Evolutionary conservation across 1,140 invertebrate species (phyloP), one percentile per base, ranked within the genome.

Genomic region (Drosophila suzukii): DNA sequence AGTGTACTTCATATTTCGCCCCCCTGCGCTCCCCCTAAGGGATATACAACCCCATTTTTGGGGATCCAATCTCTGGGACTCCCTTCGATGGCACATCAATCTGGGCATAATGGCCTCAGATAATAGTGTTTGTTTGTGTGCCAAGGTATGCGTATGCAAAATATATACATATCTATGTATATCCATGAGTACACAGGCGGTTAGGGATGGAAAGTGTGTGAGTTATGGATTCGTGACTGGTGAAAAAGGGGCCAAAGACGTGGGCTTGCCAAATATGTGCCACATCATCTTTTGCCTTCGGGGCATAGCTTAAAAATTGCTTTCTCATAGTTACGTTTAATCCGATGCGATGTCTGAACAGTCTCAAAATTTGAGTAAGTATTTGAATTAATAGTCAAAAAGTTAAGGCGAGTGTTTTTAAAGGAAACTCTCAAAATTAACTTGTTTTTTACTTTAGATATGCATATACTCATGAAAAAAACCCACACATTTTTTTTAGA

Each of bases 41-140:
- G 49, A 17, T 50, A 50, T 11, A n/a, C 34, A 24, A 20, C 27
- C 39, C 46, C 30, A 20, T 36, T 71, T 71, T 41, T 36, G 53
- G 20, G 39, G 11, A 62, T 41, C 54, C 63, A 70, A 58, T 54
- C 58, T 51, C 58, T 51, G 67, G 38, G 38, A 59, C 30, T 77
- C 66, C 51, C 66, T 70, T 71, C 36, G 80, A 83, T 71, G 75
- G 70, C 80, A 79, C 76, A 83, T 84, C 81, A 83, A 83, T 83
- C 81, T 84, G 81, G 76, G 76, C 81, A 83, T 83, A 83, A 83
- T 83, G 77, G 81, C 72, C 53, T 43, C 76, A 55, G 81, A 80
- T 83, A 83, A 84, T 83, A 83, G 81, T 84, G 81, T 84, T 83
- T 83, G 81, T 83, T 83, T 84, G 80, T 83, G 77, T 79, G 80